These are phyloP conservation scores for Tenebrosternarchus preto DNA, from an alignment of 2,113 vertebrate species.

Conservation along the genomic window DNA sequence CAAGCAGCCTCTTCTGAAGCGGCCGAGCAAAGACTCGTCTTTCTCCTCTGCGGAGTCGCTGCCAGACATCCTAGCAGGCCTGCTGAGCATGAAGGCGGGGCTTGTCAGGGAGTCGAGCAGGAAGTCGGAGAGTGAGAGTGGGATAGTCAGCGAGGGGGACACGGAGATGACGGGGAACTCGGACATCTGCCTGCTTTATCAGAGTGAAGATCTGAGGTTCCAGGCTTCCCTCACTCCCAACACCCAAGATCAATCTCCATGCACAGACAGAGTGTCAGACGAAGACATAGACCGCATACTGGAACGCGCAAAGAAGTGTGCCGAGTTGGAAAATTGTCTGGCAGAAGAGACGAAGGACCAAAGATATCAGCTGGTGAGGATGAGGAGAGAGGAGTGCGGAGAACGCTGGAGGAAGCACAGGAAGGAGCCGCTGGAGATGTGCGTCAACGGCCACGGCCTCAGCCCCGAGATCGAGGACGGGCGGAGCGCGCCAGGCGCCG, in stretches of 20 bases:
- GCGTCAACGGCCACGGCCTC: slow-evolving; percentile 75
- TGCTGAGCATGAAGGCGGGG: slow-evolving; percentile 60
- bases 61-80: slow-evolving; percentile 82
- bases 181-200: slow-evolving; percentile 74
- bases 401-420: slow-evolving; percentile 62
- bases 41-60: slow-evolving; percentile 91
- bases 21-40: slow-evolving; percentile 86
- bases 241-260: slow-evolving; percentile 30
- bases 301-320: slow-evolving; percentile 56
- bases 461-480: slow-evolving; percentile 69
- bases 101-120: slow-evolving; percentile 73
- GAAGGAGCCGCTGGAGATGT: slow-evolving; percentile 80
- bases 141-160: slow-evolving; percentile 90
- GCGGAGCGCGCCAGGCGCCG: slow-evolving; percentile 56
- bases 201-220: slow-evolving; percentile 59
- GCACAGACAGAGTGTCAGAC: slow-evolving; percentile 44
- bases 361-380: slow-evolving; percentile 61
- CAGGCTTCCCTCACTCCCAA: slow-evolving; percentile 32
- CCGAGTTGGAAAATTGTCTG: slow-evolving; percentile 44
- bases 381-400: slow-evolving; percentile 67
- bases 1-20: slow-evolving; percentile 80
- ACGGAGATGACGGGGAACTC: slow-evolving; percentile 81
- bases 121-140: slow-evolving; percentile 89
- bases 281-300: slow-evolving; percentile 56
- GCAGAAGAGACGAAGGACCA: slow-evolving; percentile 50